phyloP scores from a whole-genome alignment of 2,797 vertebrate species.

The Peromyscus eremicus region DNA sequence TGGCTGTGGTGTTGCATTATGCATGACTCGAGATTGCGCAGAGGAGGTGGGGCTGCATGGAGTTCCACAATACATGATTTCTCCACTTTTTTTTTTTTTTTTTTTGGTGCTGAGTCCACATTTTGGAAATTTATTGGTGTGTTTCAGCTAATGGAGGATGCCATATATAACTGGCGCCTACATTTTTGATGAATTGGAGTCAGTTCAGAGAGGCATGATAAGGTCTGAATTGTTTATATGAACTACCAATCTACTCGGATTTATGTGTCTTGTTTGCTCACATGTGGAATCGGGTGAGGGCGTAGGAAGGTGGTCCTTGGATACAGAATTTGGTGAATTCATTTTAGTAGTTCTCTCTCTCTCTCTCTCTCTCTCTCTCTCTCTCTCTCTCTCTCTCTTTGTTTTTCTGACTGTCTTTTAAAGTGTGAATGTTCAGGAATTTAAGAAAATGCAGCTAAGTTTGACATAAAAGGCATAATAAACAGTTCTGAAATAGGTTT shows the following conservation, averaged over 20 bases:
- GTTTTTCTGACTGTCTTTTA: not conserved
- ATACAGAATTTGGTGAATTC: not conserved
- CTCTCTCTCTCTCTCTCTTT: not conserved
- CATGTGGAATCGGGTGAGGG: slow-evolving; percentile 29
- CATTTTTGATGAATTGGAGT: slow-evolving; percentile 79
- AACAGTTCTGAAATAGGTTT: slow-evolving; percentile 28
- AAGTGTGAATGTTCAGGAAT: not conserved
- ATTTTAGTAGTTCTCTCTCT: not conserved
- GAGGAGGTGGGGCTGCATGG: slow-evolving; percentile 76
- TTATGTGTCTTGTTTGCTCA: slow-evolving; percentile 67
- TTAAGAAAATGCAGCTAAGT: slow-evolving; percentile 21
- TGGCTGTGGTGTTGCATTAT: slow-evolving; percentile 90
- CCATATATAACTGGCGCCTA: slow-evolving; percentile 79
- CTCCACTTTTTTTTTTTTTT: slow-evolving; percentile 68
- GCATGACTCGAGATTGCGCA: slow-evolving; percentile 87
- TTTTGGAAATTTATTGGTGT: slow-evolving; percentile 83
- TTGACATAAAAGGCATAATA: not conserved
- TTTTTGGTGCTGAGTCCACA: slow-evolving; percentile 76
- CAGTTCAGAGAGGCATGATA: slow-evolving; percentile 73
- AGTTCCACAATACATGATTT: slow-evolving; percentile 72
- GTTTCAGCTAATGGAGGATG: slow-evolving; percentile 81
- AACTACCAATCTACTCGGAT: slow-evolving; percentile 64
- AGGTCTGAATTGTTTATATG: slow-evolving; percentile 68
- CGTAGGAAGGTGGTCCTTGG: not conserved
- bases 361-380: not conserved